Evolutionary conservation across 92 coral and sea anemone species (phyloP).

Genomic region (Galaxea fascicularis): DNA sequence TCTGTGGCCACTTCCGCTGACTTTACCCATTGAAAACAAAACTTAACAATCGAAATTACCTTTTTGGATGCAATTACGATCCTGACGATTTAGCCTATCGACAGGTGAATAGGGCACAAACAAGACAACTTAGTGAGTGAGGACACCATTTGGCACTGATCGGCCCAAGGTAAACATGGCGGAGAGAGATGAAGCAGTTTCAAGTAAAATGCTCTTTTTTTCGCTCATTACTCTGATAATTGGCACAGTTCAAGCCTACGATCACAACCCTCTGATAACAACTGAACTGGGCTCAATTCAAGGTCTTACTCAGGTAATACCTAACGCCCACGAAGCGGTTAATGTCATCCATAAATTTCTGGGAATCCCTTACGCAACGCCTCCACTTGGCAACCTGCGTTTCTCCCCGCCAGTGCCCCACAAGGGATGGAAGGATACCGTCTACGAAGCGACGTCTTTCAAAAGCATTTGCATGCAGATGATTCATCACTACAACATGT

Average conservation of each 20-base stretch:
- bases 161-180: constrained; percentile 25
- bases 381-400: constrained; percentile 62
- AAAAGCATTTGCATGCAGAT: constrained; percentile 70
- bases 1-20: constrained; percentile 41
- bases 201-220: not conserved
- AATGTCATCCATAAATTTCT: constrained; percentile 64
- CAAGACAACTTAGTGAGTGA: constrained; percentile 9
- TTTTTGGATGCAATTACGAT: constrained; percentile 29
- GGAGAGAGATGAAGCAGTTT: not conserved
- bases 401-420: constrained; percentile 69
- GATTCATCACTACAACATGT: constrained; percentile 23
- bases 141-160: constrained; percentile 8
- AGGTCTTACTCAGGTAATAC: constrained; percentile 59
- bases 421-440: constrained; percentile 56
- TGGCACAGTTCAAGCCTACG: constrained; percentile 8
- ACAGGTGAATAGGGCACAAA: constrained; percentile 34
- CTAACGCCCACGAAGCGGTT: constrained; percentile 57
- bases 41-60: constrained; percentile 36
- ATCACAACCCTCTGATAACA: constrained; percentile 16
- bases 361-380: constrained; percentile 75
- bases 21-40: constrained; percentile 27
- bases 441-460: constrained; percentile 63
- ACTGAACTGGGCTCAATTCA: constrained; percentile 64
- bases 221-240: not conserved
- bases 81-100: constrained; percentile 17